A percentile compares a stretch with the other conserved stretches of the same genome.
Evolutionary conservation across 2,797 vertebrate species (phyloP).

Genomic region (Crocidura indochinensis): DNA sequence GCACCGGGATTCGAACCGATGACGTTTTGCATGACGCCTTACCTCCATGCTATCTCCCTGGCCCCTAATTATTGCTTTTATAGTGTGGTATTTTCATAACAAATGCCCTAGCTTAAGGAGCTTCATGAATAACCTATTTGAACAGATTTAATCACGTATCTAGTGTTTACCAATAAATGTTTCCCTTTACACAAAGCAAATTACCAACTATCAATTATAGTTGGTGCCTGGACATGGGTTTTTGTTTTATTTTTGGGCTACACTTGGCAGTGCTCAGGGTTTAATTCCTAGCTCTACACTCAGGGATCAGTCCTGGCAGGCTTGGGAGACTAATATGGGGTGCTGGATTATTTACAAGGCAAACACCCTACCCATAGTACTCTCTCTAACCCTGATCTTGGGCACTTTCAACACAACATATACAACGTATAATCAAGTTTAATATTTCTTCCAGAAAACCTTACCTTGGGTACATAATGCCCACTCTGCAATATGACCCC

Average conservation of each 20-base stretch:
- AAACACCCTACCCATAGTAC: too few species aligned
- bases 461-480: not conserved
- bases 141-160: slow-evolving; percentile 17
- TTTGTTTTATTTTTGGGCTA: too few species aligned
- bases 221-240: not conserved
- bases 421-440: not conserved
- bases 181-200: too few species aligned
- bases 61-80: not conserved
- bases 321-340: too few species aligned
- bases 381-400: not conserved
- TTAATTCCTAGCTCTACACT: too few species aligned
- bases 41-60: too few species aligned
- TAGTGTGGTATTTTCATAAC: not conserved
- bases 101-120: slow-evolving; percentile 31
- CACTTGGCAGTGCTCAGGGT: too few species aligned
- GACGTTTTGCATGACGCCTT: too few species aligned
- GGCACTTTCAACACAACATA: slow-evolving; percentile 6
- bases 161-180: not conserved
- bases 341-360: too few species aligned
- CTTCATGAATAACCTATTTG: slow-evolving; percentile 29
- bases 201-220: not conserved
- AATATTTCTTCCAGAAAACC: slow-evolving; percentile 8
- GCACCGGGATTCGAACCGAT: too few species aligned
- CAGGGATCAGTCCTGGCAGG: too few species aligned
- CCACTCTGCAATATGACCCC: not conserved